Conservation (phyloP, 2,797 vertebrate species). For the Gymnothorax javanicus region DNA sequence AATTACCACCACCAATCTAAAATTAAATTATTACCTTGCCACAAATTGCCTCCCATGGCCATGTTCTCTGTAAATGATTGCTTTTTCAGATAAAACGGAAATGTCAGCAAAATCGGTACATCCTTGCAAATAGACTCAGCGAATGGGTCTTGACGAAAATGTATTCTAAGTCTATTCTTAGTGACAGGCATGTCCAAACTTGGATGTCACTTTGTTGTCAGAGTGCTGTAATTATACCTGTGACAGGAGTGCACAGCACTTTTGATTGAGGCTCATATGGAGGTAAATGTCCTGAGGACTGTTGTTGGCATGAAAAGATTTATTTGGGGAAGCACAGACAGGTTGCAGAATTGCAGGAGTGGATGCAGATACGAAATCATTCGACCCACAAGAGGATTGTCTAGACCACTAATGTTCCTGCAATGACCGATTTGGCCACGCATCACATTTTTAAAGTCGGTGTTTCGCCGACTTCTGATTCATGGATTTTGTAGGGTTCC, state of each 20-base stretch:
- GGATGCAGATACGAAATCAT: neutral
- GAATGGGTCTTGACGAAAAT: neutral
- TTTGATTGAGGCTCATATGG: neutral
- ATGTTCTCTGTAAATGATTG: neutral
- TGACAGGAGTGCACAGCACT: neutral
- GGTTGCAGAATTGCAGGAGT: neutral
- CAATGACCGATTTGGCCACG: neutral
- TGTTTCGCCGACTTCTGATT: neutral
- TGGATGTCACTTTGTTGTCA: neutral
- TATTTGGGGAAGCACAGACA: neutral
- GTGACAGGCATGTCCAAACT: neutral
- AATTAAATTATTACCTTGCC: neutral
- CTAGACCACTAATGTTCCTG: constrained; percentile 1
- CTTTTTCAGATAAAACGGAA: constrained; percentile 8
- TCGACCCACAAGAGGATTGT: neutral
- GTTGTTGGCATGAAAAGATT: neutral
- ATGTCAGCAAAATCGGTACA: constrained; percentile 1
- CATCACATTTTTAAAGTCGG: neutral
- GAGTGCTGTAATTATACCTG: neutral
- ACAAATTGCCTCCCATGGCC: neutral
- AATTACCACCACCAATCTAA: constrained; percentile 12
- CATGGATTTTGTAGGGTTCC: constrained; percentile 7
- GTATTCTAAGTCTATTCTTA: neutral
- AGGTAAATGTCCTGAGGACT: neutral
- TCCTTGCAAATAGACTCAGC: neutral